Base-by-base conservation (phyloP, 2,888 invertebrate genomes). In the Anaspis maculata region DNA sequence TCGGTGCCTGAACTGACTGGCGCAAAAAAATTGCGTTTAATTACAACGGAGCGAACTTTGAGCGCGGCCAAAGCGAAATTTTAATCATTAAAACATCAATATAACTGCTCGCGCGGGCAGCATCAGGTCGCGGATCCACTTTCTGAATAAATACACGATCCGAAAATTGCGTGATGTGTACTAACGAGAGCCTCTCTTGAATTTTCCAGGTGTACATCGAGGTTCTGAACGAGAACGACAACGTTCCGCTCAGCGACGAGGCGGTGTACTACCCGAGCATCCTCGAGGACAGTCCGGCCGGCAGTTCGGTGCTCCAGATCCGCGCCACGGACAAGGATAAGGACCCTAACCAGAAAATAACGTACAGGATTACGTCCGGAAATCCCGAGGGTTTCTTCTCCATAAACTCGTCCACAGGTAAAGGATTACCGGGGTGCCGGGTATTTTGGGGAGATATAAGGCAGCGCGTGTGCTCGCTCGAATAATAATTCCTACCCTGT, bases 141-240 rank as follows among this genome's bases (percentile, higher is more conserved):
- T n/a, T n/a, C n/a, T n/a, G n/a, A n/a, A n/a, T n/a, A n/a, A n/a
- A n/a, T n/a, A n/a, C n/a, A n/a, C n/a, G n/a, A n/a, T n/a, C n/a
- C n/a, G n/a, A n/a, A n/a, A n/a, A n/a, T n/a, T n/a, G n/a, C n/a
- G n/a, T n/a, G n/a, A n/a, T n/a, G n/a, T n/a, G n/a, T n/a, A n/a
- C n/a, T n/a, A n/a, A 5, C 19, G 5, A 9, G 19, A 19, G 9
- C 5, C 5, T 19, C 19, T 19, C 9, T 19, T 19, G 19, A 19
- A 19, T 19, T n/a, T 25, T 25, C 7, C 62, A 83, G 81, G 79
- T 90, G 26, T 88, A 80, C 61, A 73, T 89, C 29, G 79, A 84
- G 59, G 84, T 97, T 44, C 70, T 79, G 49, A 92, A 97, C 69
- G 87, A 84, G 57, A 97, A 97, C 69, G 97, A 98, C 72, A 90